Base-by-base conservation (phyloP, 1,140 invertebrate genomes). In the Sipha flava region DNA sequence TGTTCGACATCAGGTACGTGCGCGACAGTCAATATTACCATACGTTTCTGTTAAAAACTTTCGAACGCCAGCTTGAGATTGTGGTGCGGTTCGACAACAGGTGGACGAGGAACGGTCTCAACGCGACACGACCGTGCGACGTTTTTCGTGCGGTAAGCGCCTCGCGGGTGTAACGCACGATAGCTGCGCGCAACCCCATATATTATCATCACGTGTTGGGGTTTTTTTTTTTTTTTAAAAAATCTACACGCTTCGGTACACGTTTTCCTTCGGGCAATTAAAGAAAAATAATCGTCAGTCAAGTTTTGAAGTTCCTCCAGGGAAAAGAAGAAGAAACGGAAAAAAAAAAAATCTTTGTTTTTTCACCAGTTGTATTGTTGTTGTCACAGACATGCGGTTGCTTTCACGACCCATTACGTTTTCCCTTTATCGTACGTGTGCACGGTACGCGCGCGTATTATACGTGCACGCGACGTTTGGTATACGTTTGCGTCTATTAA, bases 271-370 rank as follows among this genome's bases (percentile, higher is more conserved):
- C 23, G 70, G 70, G 70, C 70, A 54, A 75, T 75, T 75, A 75
- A 75, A 75, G 47, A 75, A 34, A 75, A 75, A 75, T 73, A 73
- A 73, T 73, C 70, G 47, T 7, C 26, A 73, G 45, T 52, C 45
- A 21, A 68, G 66, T 68, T 68, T 68, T 26, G 23, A 29, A 68
- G 40, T 68, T 23, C 1, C 14, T 68, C 16, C 9, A 37, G 10
- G 21, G n/a, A 18, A 31, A 2, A 59, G 31, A 31, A 31, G 31
- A 31, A 3, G 14, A n/a, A 54, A n/a, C 16, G 7, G 21, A 12
- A 54, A 16, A 57, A 57, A 3, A 26, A 26, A 62, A 4, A 31
- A 1, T 2, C 31, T 54, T 73, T 54, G 21, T 70, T 45, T 47
- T 45, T 9, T 26, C 16, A 49, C 26, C 18, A 52, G 43, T 49